Conservation (phyloP, 2,113 vertebrate species). For the Takifugu bimaculatus region DNA sequence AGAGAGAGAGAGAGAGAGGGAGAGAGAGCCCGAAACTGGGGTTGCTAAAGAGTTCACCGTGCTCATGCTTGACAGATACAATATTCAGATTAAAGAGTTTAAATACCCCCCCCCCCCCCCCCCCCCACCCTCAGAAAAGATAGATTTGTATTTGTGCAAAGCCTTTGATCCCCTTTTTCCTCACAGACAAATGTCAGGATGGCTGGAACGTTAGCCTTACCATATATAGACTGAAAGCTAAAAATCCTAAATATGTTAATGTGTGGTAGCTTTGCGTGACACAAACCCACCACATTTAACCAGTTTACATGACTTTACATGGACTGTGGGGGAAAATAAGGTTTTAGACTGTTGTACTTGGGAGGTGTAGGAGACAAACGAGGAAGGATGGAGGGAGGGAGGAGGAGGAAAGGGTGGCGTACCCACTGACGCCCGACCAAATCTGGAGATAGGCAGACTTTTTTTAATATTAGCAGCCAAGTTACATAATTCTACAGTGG, state of each 20-base stretch:
- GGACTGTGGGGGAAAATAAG: neutral
- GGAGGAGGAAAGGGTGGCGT: conserved; percentile 49
- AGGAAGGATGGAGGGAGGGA: conserved; percentile 34
- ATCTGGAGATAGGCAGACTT: conserved; percentile 26
- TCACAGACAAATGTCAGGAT: conserved; percentile 10
- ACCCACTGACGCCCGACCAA: conserved; percentile 30
- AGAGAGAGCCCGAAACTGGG: no score
- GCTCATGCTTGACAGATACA: conserved; percentile 4
- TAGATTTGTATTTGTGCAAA: neutral
- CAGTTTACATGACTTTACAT: neutral
- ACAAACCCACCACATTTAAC: no score
- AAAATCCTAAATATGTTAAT: neutral
- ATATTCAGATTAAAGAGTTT: conserved; percentile 1
- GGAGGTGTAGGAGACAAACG: conserved; percentile 4
- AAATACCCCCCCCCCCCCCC: conserved; percentile 11
- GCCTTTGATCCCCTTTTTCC: conserved; percentile 7
- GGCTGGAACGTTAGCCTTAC: conserved; percentile 1
- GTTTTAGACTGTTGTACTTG: neutral
- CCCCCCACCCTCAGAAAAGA: conserved; percentile 9
- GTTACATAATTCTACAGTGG: conserved; percentile 12
- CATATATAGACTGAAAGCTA: conserved; percentile 14
- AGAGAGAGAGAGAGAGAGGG: neutral
- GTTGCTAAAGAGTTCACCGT: neutral
- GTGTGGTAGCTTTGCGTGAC: neutral
- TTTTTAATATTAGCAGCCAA: conserved; percentile 21